These are phyloP conservation scores for Peromyscus maniculatus DNA, from an alignment of 2,113 vertebrate species.

Conservation along the genomic window DNA sequence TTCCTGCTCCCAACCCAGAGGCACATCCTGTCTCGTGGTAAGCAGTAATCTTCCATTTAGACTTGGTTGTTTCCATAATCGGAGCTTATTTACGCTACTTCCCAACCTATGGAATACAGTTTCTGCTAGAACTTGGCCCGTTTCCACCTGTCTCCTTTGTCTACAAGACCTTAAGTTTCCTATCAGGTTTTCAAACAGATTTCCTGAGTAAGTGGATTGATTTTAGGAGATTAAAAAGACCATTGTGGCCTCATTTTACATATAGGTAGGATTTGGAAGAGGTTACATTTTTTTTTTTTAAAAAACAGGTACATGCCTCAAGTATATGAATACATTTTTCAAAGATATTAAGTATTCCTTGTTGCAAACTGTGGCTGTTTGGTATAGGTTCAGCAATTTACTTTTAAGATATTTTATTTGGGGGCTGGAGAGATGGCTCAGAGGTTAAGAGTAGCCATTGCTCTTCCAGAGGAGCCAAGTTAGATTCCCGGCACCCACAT, in stretches of 20 bases:
- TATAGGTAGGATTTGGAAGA: conserved; percentile 11
- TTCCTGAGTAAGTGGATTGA: conserved; percentile 1
- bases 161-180: background rate
- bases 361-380: background rate
- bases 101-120: background rate
- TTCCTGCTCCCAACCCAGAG: background rate
- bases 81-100: background rate
- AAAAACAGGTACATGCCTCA: background rate
- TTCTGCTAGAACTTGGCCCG: background rate
- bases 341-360: background rate
- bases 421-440: background rate
- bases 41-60: background rate
- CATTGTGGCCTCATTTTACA: background rate
- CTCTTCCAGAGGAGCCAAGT: background rate
- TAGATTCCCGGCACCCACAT: background rate
- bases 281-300: background rate
- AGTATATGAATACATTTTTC: background rate
- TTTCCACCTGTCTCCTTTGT: background rate
- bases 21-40: background rate
- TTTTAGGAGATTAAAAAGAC: background rate
- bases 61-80: background rate
- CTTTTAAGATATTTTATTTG: background rate
- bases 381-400: background rate
- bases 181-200: background rate
- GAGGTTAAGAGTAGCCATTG: background rate